Conservation (phyloP, 2,113 vertebrate species). For the Motacilla tschutschensis region DNA sequence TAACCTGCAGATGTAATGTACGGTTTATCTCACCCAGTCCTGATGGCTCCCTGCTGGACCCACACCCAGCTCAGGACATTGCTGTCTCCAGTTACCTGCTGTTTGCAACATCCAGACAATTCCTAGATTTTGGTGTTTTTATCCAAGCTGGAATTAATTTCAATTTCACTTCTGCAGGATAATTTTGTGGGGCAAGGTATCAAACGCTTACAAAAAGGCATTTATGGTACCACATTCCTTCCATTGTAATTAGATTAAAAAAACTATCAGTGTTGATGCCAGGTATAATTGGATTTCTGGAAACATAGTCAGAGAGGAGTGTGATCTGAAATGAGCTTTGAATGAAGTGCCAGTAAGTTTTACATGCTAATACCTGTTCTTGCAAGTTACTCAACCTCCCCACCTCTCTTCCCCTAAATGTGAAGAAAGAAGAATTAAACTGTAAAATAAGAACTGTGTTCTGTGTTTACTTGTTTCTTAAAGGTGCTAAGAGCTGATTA, state of each 20-base stretch:
- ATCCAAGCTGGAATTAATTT: background rate
- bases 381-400: background rate
- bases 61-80: background rate
- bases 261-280: background rate
- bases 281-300: slow-evolving; percentile 21
- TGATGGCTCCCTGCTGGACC: background rate
- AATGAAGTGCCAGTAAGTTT: background rate
- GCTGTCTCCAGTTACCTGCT: background rate
- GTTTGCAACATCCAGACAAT: background rate
- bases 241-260: background rate
- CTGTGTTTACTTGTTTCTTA: background rate
- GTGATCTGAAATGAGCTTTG: background rate
- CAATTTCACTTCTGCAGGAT: background rate
- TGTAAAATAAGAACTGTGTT: background rate
- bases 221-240: background rate
- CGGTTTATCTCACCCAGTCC: background rate
- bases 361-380: slow-evolving; percentile 5
- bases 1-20: background rate
- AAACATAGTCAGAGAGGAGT: background rate
- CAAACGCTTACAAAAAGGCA: background rate
- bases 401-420: background rate
- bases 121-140: background rate
- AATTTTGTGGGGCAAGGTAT: background rate
- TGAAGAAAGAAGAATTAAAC: background rate
- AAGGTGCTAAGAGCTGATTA: background rate